Percentiles rank a stretch among this genome's conserved stretches.
These are phyloP conservation scores for Pristionchus entomophagus DNA, from an alignment of 2,888 invertebrate species.

Conservation along the genomic window DNA sequence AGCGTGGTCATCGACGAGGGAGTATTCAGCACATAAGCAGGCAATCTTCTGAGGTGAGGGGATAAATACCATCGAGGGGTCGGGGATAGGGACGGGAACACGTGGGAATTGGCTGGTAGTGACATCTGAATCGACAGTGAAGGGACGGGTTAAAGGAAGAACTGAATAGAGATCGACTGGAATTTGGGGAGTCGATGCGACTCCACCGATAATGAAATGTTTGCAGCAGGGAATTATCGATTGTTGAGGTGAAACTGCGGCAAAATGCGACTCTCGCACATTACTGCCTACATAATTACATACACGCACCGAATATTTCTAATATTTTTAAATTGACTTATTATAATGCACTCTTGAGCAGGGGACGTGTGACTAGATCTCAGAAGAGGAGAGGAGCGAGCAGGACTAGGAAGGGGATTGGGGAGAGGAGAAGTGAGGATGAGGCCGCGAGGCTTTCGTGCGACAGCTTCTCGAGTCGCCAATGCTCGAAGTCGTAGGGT, in stretches of 20 bases:
- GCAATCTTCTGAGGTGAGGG: constrained; percentile 43
- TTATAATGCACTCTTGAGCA: constrained; percentile 40
- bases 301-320: constrained; percentile 41
- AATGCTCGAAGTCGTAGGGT: constrained; percentile 65
- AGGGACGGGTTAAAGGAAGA: constrained; percentile 22
- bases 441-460: constrained; percentile 11
- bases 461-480: constrained; percentile 25
- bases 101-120: constrained; percentile 2
- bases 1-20: constrained; percentile 14
- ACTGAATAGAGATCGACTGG: not conserved
- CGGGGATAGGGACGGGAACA: not conserved
- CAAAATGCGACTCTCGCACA: not conserved
- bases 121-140: not conserved
- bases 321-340: constrained; percentile 28
- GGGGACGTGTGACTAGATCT: constrained; percentile 19
- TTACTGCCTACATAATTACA: constrained; percentile 23
- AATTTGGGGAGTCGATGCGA: not conserved
- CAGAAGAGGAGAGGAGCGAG: constrained; percentile 19
- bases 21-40: constrained; percentile 27
- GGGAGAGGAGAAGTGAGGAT: not conserved
- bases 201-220: not conserved
- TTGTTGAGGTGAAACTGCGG: not conserved
- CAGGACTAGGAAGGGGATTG: not conserved
- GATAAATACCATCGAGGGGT: constrained; percentile 1
- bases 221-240: not conserved